phyloP scores from a whole-genome alignment of 1,140 invertebrate genomes.

The Delia radicum region DNA sequence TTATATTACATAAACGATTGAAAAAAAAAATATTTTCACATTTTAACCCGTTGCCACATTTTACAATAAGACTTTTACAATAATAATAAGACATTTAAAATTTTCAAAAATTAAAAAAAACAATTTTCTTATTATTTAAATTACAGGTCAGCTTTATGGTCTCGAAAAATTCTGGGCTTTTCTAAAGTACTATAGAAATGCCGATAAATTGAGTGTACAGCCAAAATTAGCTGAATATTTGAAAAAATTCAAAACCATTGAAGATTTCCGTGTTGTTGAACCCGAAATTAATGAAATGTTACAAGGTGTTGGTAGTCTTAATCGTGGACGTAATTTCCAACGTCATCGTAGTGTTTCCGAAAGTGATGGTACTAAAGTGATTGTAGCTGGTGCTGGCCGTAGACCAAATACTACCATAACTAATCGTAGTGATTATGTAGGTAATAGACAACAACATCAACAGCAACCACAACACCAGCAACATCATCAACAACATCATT shows the following conservation, averaged over 20 bases:
- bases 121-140: background rate
- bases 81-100: background rate
- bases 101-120: background rate
- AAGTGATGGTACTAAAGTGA: constrained; percentile 55
- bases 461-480: constrained; percentile 47
- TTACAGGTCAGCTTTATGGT: constrained; percentile 92
- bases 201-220: constrained; percentile 76
- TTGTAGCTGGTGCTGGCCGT: constrained; percentile 42
- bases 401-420: constrained; percentile 51
- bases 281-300: constrained; percentile 63
- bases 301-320: constrained; percentile 56
- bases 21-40: too few species aligned
- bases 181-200: constrained; percentile 89
- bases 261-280: constrained; percentile 88
- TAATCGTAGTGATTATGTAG: constrained; percentile 53
- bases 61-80: too few species aligned
- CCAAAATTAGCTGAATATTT: constrained; percentile 78
- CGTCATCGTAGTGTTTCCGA: constrained; percentile 65
- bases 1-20: too few species aligned
- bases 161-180: constrained; percentile 99
- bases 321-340: constrained; percentile 56
- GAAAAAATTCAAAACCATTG: constrained; percentile 87
- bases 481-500: constrained; percentile 40
- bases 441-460: constrained; percentile 45
- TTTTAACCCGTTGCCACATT: too few species aligned